These are phyloP conservation scores for Tachysurus fulvidraco DNA, from an alignment of 2,113 vertebrate species.

Conservation along the genomic window DNA sequence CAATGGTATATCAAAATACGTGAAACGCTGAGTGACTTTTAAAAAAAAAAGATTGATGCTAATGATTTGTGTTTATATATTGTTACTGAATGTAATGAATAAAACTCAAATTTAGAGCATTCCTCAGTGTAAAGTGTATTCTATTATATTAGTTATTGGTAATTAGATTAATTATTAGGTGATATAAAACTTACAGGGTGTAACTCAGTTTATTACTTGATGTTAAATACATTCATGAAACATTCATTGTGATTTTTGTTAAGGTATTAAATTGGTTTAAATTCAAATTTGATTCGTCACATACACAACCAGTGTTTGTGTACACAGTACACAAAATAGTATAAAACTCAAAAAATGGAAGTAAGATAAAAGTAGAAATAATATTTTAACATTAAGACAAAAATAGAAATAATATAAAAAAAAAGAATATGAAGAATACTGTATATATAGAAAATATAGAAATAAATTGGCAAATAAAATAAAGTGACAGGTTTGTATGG, in stretches of 20 bases:
- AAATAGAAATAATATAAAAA: too few species aligned
- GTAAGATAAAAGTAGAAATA: too few species aligned
- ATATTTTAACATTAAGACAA: too few species aligned
- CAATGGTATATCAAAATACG: background rate
- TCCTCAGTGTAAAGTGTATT: background rate
- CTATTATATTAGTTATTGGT: background rate
- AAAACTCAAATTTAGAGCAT: background rate
- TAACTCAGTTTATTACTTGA: background rate
- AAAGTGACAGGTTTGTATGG: background rate
- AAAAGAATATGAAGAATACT: too few species aligned
- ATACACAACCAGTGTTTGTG: too few species aligned
- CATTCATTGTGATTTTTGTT: background rate
- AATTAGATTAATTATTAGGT: background rate
- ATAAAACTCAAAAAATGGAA: too few species aligned
- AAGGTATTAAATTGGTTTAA: background rate
- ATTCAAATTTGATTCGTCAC: too few species aligned
- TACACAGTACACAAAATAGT: too few species aligned
- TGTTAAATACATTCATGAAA: background rate
- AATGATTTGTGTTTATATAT: background rate
- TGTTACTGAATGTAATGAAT: background rate
- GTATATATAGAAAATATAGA: too few species aligned
- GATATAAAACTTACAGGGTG: background rate
- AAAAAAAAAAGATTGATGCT: background rate
- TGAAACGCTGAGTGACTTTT: background rate
- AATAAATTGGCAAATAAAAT: background rate